Evolutionary conservation across 2,797 vertebrate genomes (phyloP), one percentile per base, ranked within the genome.

Genomic region (Decapterus maruadsi): DNA sequence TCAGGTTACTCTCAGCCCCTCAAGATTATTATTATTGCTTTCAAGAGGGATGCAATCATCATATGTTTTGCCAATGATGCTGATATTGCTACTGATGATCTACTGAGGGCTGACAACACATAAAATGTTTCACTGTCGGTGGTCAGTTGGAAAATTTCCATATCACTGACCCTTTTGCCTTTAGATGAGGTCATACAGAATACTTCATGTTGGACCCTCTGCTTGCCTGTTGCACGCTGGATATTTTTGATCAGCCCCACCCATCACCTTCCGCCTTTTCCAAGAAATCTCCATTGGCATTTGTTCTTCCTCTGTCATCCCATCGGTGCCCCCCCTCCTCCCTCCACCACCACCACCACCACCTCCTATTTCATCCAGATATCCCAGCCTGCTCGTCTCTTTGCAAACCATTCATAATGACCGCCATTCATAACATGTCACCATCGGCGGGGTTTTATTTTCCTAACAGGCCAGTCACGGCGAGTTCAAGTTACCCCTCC

Each of bases 401-500:
- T 72, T 74, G n/a, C 75, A 68, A 61, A 57, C 78, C 77, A 72
- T 83, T 83, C 80, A 86, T 84, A 86, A 87, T 84, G 71, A 75
- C 72, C 43, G 77, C 85, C 87, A 87, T 88, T 93, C 80, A 90
- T 90, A 88, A 85, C 70, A 80, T 76, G 36, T 93, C 91, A 88
- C 83, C 85, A 76, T 90, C 34, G 58, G 66, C 55, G 13, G 79
- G 87, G 68, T 89, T 93, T 88, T 83, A 84, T 90, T 92, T 93
- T 90, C 76, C 81, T 82, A 58, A 60, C 73, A 38, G 75, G 68
- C 84, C 87, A 80, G 90, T 85, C 87, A 79, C 43, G 56, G 64
- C 26, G 62, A 86, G 91, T 94, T 94, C 86, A 90, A 79, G 87
- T 94, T 93, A 88, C 93, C 78, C 72, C 68, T 45, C 60, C 45